Evolutionary conservation across 2,113 vertebrate genomes (phyloP).

Genomic region (Equus quagga): DNA sequence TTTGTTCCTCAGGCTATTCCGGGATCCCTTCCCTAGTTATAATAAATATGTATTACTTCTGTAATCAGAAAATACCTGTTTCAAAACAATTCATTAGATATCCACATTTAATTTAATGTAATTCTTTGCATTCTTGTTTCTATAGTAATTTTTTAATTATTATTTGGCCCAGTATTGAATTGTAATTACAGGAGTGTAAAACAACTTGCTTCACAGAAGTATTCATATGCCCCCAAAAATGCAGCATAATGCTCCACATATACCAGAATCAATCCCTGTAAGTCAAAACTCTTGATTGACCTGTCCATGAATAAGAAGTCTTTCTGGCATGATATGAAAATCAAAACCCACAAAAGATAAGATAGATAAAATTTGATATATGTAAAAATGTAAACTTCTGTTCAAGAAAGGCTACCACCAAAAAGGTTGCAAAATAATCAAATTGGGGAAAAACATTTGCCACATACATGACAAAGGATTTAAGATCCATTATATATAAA

Average conservation of each 20-base stretch:
- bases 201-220: background rate
- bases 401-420: background rate
- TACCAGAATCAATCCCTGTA: background rate
- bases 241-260: background rate
- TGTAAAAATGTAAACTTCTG: background rate
- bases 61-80: background rate
- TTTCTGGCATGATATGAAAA: background rate
- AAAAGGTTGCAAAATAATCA: background rate
- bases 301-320: background rate
- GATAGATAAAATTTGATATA: background rate
- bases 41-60: background rate
- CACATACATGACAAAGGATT: background rate
- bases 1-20: background rate
- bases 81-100: background rate
- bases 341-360: background rate
- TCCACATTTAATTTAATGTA: background rate
- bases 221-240: background rate
- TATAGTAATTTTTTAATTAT: background rate
- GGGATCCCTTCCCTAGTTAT: background rate
- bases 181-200: background rate
- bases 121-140: background rate
- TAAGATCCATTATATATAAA: background rate
- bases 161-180: background rate
- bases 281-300: background rate
- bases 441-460: background rate